Conservation (phyloP, 2,797 vertebrate genomes). For the Eulemur mongoz region DNA sequence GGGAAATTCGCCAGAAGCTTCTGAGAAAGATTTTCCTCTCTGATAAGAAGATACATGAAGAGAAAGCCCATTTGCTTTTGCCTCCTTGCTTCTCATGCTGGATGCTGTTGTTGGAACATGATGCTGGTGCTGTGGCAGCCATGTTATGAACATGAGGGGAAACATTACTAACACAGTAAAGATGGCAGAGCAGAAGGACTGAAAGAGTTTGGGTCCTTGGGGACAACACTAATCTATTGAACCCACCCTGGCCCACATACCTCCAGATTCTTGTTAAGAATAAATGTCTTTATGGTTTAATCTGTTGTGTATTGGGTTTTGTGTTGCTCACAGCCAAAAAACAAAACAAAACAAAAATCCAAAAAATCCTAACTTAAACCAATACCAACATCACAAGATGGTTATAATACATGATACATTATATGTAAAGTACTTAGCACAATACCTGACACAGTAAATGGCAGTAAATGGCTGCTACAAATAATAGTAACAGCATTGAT, state of each 20-base stretch:
- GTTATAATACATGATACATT: not conserved
- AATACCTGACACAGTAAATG: not conserved
- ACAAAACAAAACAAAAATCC: not conserved
- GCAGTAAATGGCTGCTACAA: not conserved
- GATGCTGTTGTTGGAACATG: not conserved
- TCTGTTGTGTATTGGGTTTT: not conserved
- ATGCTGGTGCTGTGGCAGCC: not conserved
- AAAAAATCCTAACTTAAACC: not conserved
- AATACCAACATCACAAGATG: not conserved
- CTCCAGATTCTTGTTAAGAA: not conserved
- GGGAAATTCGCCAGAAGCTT: not conserved
- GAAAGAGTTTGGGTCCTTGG: not conserved
- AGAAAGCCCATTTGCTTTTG: not conserved
- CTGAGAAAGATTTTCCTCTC: not conserved
- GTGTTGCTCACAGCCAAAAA: not conserved
- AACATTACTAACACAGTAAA: not conserved
- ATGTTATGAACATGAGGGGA: not conserved
- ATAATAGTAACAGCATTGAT: not conserved
- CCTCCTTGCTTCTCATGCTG: not conserved
- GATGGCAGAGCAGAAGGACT: not conserved
- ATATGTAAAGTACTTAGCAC: not conserved
- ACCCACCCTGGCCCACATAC: not conserved
- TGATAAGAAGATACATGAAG: not conserved
- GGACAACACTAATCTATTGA: not conserved
- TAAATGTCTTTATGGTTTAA: conserved; percentile 19